Evolutionary conservation across 2,113 vertebrate species (phyloP), one percentile per base, ranked within the genome.

Genomic region (Atractosteus spatula): DNA sequence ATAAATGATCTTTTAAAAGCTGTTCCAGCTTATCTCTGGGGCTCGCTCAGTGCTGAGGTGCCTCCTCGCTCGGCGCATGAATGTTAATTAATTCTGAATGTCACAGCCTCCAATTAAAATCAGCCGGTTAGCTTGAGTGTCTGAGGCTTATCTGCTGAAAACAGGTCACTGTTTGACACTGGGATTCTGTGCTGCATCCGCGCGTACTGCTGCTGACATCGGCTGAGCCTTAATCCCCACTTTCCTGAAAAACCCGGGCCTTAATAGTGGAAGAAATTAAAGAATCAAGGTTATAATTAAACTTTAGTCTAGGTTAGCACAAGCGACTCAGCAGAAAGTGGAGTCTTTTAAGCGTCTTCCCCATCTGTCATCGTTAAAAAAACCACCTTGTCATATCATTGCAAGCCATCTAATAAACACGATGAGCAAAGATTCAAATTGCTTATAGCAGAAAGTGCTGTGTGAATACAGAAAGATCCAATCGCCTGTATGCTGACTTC

Each of bases 71-170:
- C 55, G 17, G 43, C 70, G 70, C 70, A 51, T 12, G 68, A 76
- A 84, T 79, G 86, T 84, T 93, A 90, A 92, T 91, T 91, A 89
- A 89, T 89, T 91, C 88, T 84, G 83, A 89, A 90, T 84, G 83
- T 89, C 85, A 85, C 81, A 66, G 82, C 81, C 83, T 84, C 74
- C 89, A 79, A 91, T 89, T 86, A 85, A 89, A 90, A 87, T 83
- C 79, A 86, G 87, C 85, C 78, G 83, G 86, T 87, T 81, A 44
- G 77, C 85, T 85, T 80, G 84, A 88, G 86, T 82, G 80, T 77
- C 62, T 74, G 8, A 69, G 54, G 83, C 88, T 91, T 92, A 91
- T 92, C 90, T 87, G 82, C 86, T 80, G 84, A 82, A 89, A 92
- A 89, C 92, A 92, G 90, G 89, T 92, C 89, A 92, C 87, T 78